A percentile compares a stretch with the other conserved stretches of the same genome.
Conservation (phyloP, 1,140 invertebrate species). For the Vollenhovia emeryi region DNA sequence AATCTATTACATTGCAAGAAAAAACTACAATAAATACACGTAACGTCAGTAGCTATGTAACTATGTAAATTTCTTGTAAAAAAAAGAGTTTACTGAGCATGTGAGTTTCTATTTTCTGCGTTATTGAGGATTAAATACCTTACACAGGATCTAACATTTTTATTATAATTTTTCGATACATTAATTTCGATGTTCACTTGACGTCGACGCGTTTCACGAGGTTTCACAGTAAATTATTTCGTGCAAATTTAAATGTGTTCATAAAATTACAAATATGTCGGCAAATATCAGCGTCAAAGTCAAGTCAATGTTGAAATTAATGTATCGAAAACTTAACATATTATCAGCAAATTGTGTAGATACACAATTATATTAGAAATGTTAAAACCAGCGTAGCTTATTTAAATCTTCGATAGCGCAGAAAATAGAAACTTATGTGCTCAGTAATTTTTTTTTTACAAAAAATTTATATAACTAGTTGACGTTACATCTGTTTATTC, state of each 20-base stretch:
- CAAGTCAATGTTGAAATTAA: not conserved
- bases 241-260: too few species aligned
- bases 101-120: not conserved
- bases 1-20: too few species aligned
- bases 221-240: too few species aligned
- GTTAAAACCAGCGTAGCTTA: not conserved
- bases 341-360: not conserved
- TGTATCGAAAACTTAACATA: not conserved
- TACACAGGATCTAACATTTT: not conserved
- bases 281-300: not conserved
- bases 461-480: not conserved
- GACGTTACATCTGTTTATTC: not conserved
- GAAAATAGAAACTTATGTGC: not conserved
- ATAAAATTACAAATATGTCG: too few species aligned
- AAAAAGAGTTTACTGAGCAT: not conserved
- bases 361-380: conserved; percentile 7
- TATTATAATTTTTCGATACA: not conserved
- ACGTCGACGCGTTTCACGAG: too few species aligned
- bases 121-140: not conserved
- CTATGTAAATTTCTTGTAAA: not conserved
- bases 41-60: not conserved
- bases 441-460: not conserved
- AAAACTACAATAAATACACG: not conserved
- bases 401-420: not conserved
- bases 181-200: not conserved